phyloP scores from a whole-genome alignment of 2,888 invertebrate species.

The Acholoe squamosa region DNA sequence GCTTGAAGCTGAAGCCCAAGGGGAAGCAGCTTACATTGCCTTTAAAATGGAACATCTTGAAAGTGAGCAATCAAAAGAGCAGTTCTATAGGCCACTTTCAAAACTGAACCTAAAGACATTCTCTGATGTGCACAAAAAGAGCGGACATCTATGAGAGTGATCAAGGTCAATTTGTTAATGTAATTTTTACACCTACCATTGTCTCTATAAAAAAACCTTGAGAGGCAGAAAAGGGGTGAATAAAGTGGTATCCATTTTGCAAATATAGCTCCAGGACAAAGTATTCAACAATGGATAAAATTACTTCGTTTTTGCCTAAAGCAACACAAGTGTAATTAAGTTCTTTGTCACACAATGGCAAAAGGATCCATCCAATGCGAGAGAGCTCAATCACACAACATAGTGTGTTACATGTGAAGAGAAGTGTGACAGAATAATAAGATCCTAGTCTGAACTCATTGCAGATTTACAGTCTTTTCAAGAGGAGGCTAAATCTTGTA shows the following conservation, averaged over 20 bases:
- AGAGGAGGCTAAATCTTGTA: too few relatives aligned
- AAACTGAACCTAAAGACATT: background rate
- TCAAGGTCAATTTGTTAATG: background rate
- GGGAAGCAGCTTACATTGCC: background rate
- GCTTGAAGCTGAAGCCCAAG: too few relatives aligned
- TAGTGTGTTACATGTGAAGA: background rate
- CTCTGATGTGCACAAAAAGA: background rate
- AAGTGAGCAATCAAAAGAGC: too few relatives aligned
- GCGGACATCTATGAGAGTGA: background rate
- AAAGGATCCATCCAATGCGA: background rate
- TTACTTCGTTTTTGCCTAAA: background rate
- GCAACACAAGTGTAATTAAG: background rate
- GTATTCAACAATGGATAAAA: too few relatives aligned
- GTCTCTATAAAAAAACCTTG: background rate
- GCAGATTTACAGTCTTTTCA: too few relatives aligned
- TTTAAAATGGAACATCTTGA: background rate
- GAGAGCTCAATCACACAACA: background rate
- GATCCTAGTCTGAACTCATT: background rate
- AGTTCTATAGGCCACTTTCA: background rate
- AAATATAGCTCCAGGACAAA: too few relatives aligned
- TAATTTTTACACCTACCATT: background rate
- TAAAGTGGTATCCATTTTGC: too few relatives aligned
- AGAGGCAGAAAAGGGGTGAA: background rate
- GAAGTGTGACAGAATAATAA: background rate
- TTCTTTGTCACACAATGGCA: background rate